Conservation (phyloP, 1,140 invertebrate genomes). For the Leptinotarsa texana region DNA sequence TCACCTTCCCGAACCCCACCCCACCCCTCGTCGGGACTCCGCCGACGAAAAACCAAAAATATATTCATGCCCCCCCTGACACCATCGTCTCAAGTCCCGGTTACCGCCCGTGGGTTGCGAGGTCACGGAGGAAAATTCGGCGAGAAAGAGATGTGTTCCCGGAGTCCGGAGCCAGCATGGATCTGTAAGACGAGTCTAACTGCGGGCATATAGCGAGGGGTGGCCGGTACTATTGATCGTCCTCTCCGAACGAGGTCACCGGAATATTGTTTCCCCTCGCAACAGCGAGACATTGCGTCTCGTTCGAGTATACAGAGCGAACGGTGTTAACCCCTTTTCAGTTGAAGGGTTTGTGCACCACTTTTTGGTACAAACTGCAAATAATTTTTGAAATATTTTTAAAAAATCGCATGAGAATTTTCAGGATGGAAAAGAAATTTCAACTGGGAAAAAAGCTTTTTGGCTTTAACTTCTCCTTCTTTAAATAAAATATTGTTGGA, state of each 20-base stretch:
- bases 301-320: background rate
- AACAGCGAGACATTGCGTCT: slow-evolving; percentile 17
- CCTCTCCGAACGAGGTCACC: slow-evolving; percentile 20
- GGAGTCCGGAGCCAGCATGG: slow-evolving; percentile 7
- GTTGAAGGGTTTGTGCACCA: too few relatives aligned
- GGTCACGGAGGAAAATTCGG: slow-evolving; percentile 1
- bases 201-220: background rate
- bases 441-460: too few relatives aligned
- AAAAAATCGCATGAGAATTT: too few relatives aligned
- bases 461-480: too few relatives aligned
- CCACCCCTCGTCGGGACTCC: too few relatives aligned
- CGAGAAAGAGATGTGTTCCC: slow-evolving; percentile 11
- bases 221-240: background rate
- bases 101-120: slow-evolving; percentile 1
- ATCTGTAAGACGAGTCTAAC: slow-evolving; percentile 4
- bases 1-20: too few relatives aligned
- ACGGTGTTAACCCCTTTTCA: too few relatives aligned
- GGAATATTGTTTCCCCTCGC: slow-evolving; percentile 21
- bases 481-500: too few relatives aligned
- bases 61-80: background rate
- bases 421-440: too few relatives aligned
- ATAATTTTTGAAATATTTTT: too few relatives aligned
- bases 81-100: background rate
- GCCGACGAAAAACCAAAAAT: too few relatives aligned
- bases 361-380: too few relatives aligned